Evolutionary conservation across 2,113 vertebrate genomes (phyloP), one percentile per base, ranked within the genome.

Genomic region (Leuciscus idus): DNA sequence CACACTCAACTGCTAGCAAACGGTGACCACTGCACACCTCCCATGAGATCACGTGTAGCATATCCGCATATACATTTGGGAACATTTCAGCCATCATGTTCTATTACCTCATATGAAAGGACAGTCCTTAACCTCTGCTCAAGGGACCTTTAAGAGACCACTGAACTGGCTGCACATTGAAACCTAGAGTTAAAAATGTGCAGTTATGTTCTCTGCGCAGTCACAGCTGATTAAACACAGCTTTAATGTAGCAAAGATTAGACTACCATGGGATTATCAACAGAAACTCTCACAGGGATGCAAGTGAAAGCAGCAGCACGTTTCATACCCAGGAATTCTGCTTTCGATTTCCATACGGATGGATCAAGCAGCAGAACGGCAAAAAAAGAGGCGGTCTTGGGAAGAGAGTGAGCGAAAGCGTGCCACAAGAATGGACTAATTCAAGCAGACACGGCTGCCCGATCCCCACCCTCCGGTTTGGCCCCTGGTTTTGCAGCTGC

Each of bases 401-500:
- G 43, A 46, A 66, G 59, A 72, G 66, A 64, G 28, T 70, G 59
- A 80, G 77, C 23, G 17, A 61, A 81, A 82, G 21, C 13, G n/a
- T 70, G 72, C 50, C 62, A 83, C 85, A 55, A 85, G 83, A 85
- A 90, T 61, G 64, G 83, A 86, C 87, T 91, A 89, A 92, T 92
- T 89, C 66, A 76, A 66, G 87, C 77, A 85, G 89, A 90, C 91
- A 89, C 85, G 46, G 13, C 21, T 59, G 77, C 26, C 76, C 59
- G 59, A 76, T 85, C 83, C 88, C 70, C 86, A 86, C 87, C 85
- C 84, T 90, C 62, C 83, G 84, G 88, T 90, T 90, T 87, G 88
- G 88, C 89, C 88, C 48, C 79, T 84, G 84, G 88, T 85, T 83
- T 74, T 85, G 68, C 89, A 91, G 90, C 89, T 87, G 84, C 84